Evolutionary conservation across 1,140 invertebrate genomes (phyloP), one percentile per base, ranked within the genome.

Genomic region (Pristionchus pacificus): DNA sequence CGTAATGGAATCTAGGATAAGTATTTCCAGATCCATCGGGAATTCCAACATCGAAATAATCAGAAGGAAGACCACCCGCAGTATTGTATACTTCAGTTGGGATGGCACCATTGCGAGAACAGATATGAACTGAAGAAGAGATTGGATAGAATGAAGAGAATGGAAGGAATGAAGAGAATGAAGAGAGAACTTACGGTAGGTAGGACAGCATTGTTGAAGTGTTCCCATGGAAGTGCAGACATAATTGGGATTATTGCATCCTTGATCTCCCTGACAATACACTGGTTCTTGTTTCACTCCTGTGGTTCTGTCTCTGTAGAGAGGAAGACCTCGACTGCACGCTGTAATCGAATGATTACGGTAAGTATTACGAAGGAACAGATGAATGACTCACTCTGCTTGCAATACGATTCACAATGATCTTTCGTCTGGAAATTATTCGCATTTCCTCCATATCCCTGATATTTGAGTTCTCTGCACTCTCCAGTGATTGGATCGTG

Each of bases 71-170:
- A 13, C 80, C 80, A 27, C 80, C 80, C 66, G 80, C 80, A 0
- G 80, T 82, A 70, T 83, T 83, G 72, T 82, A 82, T 27, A 82
- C 80, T 72, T 82, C 80, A 14, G 81, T 84, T 29, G 81, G 80
- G 57, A 82, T 83, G 13, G 80, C 80, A 38, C 80, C 80, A 65
- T 82, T 83, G 28, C 82, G 71, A 0, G 80, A 82, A 66, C 80
- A 82, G 66, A 82, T 82, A 74, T 66, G 71, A 19, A 77, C 73
- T 74, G 63, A 32, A 74, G 67, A 49, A 25, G 14, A 14, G 24
- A 19, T 29, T 29, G 32, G 33, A 49, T 33, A 24, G n/a, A 32
- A 14, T 65, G n/a, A 14, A 13, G 31, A 27, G 31, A 14, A 27
- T 31, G 10, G 2, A 30, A 28, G 55, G 27, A 6, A 28, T 15